Conservation (phyloP, 1,140 invertebrate species). For the Hypothenemus hampei region DNA sequence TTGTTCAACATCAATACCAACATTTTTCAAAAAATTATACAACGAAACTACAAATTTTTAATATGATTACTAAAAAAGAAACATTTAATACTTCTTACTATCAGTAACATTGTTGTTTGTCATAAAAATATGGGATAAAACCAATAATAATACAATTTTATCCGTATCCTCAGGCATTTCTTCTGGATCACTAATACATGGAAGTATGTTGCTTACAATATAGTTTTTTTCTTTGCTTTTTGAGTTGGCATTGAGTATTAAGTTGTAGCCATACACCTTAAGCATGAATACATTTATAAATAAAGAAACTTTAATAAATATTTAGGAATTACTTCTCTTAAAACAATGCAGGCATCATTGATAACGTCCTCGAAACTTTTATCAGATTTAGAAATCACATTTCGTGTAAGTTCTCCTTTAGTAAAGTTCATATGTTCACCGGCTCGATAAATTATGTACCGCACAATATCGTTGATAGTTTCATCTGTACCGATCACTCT, state of each 20-base stretch:
- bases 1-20: conserved; percentile 31
- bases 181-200: conserved; percentile 24
- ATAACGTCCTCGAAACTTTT: conserved; percentile 30
- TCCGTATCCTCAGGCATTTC: conserved; percentile 27
- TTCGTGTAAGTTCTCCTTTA: conserved; percentile 32
- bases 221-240: conserved; percentile 29
- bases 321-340: conserved; percentile 26
- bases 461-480: conserved; percentile 29
- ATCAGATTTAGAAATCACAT: conserved; percentile 27
- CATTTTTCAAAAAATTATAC: conserved; percentile 33
- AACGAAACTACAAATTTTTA: conserved; percentile 33
- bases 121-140: conserved; percentile 39
- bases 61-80: conserved; percentile 7
- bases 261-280: conserved; percentile 38
- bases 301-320: background rate
- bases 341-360: conserved; percentile 19
- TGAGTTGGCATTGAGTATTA: conserved; percentile 29
- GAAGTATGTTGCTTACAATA: conserved; percentile 31
- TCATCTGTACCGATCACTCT: conserved; percentile 22
- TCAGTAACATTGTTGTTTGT: conserved; percentile 30
- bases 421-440: conserved; percentile 28
- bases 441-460: conserved; percentile 32
- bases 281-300: conserved; percentile 10
- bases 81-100: conserved; percentile 24
- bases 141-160: conserved; percentile 33